Conservation (phyloP, 1,140 invertebrate genomes). For the Euwallacea fornicatus region DNA sequence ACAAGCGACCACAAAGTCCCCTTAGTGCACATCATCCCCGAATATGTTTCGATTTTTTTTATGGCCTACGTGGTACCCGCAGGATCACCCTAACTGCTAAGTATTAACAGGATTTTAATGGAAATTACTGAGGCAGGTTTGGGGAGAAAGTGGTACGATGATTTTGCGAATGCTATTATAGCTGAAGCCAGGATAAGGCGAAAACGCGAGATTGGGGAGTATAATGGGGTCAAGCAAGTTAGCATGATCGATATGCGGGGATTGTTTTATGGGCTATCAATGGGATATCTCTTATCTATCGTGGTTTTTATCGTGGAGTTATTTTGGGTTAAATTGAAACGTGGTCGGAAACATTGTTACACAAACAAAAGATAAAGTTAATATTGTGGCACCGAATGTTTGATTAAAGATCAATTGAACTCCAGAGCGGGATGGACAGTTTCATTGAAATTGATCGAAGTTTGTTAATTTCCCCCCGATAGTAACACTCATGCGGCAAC, state of each 20-base stretch:
- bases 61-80: slow-evolving; percentile 32
- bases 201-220: background rate
- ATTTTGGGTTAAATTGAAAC: background rate
- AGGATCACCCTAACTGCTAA: slow-evolving; percentile 34
- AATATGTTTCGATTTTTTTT: slow-evolving; percentile 31
- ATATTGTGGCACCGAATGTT: no score
- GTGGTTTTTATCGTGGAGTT: slow-evolving; percentile 31
- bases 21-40: slow-evolving; percentile 34
- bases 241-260: slow-evolving; percentile 29
- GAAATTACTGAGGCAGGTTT: slow-evolving; percentile 35
- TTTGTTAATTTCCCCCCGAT: no score
- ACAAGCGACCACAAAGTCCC: slow-evolving; percentile 20
- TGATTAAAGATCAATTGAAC: no score
- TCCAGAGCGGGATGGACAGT: no score
- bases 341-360: no score
- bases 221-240: slow-evolving; percentile 20
- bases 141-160: slow-evolving; percentile 31
- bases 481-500: no score
- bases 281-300: slow-evolving; percentile 22
- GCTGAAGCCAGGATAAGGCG: slow-evolving; percentile 9
- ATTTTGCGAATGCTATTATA: slow-evolving; percentile 23
- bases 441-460: no score
- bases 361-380: no score
- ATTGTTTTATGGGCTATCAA: slow-evolving; percentile 27
- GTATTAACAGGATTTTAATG: slow-evolving; percentile 26